Evolutionary conservation across 2,888 invertebrate genomes (phyloP), one percentile per base, ranked within the genome.

Genomic region (Drosophila picticornis): DNA sequence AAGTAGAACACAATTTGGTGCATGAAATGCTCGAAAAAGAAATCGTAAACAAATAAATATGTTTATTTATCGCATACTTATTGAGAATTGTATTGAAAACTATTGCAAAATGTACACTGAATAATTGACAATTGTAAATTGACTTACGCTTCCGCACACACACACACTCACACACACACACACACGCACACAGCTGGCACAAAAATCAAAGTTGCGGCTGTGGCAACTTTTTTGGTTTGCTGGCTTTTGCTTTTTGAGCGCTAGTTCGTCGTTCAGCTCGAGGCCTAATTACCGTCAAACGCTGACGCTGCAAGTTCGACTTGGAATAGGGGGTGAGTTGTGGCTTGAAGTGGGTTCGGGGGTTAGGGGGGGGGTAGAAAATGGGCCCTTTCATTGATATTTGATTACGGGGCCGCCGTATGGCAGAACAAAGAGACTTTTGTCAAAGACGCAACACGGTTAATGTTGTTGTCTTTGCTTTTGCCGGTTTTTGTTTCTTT

Each of bases 371-470:
- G 1, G 19, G 56, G 16, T 13, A n/a, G 38, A 40, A 16, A 51
- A 16, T 60, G 40, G 71, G 29, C 46, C 69, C 62, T 72, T 79
- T 79, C 84, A 87, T 84, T 87, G 84, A 83, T 87, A 84, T 84
- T 84, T 84, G 84, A 84, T 84, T 87, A 83, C 81, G 53, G 46
- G 32, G 62, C 43, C 78, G 79, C 43, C 78, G 79, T 72, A 75
- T 79, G 78, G 72, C 78, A 62, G 72, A 74, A 84, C 84, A 84
- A 87, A 84, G 87, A 75, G 73, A 52, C 84, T 64, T 79, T 81
- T 79, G 80, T 80, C 74, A 77, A 68, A 71, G 60, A 62, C 52
- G 65, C 59, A 13, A 11, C 27, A 36, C 22, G 36, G 50, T n/a
- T 56, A 19, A 13, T 53, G 43, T 7, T 57, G 19, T 22, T 52